phyloP scores from a whole-genome alignment of 1,140 invertebrate genomes.

The Pentalonia nigronervosa region DNA sequence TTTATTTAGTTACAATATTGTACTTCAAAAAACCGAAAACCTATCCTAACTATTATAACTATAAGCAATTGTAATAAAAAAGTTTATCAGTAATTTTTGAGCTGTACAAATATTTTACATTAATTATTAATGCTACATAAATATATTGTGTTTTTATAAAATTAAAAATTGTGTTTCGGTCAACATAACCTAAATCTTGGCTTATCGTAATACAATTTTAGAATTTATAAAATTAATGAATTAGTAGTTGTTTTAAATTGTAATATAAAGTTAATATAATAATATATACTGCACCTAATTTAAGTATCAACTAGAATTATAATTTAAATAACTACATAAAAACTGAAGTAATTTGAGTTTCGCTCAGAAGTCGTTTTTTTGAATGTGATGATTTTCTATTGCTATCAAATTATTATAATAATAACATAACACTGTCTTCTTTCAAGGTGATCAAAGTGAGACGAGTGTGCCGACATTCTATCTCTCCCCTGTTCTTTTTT shows the following conservation, averaged over 20 bases:
- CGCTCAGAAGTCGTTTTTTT: neutral
- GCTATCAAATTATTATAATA: neutral
- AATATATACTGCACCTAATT: neutral
- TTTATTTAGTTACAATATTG: too few species aligned
- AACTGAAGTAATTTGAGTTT: neutral
- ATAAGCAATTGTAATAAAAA: neutral
- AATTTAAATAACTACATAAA: neutral
- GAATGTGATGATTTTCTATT: conserved; percentile 16
- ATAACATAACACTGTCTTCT: neutral
- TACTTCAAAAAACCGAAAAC: neutral
- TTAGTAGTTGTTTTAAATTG: neutral
- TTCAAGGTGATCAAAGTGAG: neutral
- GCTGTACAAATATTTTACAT: neutral
- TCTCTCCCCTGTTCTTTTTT: neutral
- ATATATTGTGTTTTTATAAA: neutral
- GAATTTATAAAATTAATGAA: too few species aligned
- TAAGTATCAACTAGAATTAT: neutral
- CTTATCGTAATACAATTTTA: too few species aligned
- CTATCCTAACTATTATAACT: neutral
- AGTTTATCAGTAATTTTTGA: neutral
- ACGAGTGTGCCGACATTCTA: neutral
- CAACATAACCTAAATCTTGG: too few species aligned
- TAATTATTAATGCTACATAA: neutral
- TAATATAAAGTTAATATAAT: neutral
- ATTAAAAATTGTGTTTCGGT: too few species aligned